Conservation (phyloP, 2,888 invertebrate genomes). For the Thecophora atra region DNA sequence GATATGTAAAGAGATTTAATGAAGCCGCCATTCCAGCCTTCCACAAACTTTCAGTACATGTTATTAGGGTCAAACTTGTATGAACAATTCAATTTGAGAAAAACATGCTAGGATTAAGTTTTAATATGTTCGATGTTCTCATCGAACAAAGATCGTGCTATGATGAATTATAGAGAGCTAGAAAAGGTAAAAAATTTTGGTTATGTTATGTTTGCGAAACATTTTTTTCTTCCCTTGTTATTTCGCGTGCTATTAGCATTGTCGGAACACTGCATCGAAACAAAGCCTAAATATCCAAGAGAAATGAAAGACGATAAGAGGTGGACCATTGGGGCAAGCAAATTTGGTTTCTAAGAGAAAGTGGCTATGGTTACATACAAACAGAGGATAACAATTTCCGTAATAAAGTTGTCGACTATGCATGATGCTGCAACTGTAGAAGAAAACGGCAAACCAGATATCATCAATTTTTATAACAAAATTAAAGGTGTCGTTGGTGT, state of each 20-base stretch:
- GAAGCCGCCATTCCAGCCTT: too few species aligned
- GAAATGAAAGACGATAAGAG: slow-evolving; percentile 29
- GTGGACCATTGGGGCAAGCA: slow-evolving; percentile 7
- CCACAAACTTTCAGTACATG: too few species aligned
- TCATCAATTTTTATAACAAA: slow-evolving; percentile 34
- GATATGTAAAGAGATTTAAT: slow-evolving; percentile 49
- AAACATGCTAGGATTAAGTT: too few species aligned
- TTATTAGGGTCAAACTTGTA: too few species aligned
- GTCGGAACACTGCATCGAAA: slow-evolving; percentile 28
- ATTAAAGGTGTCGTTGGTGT: slow-evolving; percentile 34
- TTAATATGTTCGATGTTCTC: too few species aligned
- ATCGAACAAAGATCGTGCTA: too few species aligned
- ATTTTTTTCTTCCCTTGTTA: too few species aligned
- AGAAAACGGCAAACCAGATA: slow-evolving; percentile 34
- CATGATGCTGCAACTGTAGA: slow-evolving; percentile 16
- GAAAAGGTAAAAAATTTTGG: too few species aligned
- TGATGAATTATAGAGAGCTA: too few species aligned
- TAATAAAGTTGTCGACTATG: slow-evolving; percentile 20
- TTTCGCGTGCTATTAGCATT: too few species aligned
- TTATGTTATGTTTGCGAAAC: too few species aligned
- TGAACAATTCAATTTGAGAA: too few species aligned
- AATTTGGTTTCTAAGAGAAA: slow-evolving; percentile 26
- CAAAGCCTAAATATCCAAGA: slow-evolving; percentile 23
- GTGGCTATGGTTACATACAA: slow-evolving; percentile 5
- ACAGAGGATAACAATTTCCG: slow-evolving; percentile 15